Percentiles rank a stretch among this genome's conserved stretches.
These are phyloP conservation scores for Hexactinellida sp. DNA, from an alignment of 37 sponge, comb jelly and placozoan genomes.

Conservation along the genomic window DNA sequence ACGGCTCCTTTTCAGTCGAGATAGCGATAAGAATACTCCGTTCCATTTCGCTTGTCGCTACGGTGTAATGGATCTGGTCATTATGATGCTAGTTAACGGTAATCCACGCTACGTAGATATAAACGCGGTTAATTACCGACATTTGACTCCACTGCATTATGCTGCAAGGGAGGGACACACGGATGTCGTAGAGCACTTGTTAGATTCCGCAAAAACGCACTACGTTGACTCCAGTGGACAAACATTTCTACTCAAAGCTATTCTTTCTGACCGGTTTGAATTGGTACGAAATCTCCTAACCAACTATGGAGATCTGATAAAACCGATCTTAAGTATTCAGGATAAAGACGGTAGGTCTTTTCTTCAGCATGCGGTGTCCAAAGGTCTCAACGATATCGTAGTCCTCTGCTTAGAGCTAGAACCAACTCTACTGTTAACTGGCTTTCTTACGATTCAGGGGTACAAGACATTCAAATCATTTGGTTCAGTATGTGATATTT, in stretches of 20 bases:
- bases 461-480: background rate
- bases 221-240: background rate
- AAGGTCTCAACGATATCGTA: background rate
- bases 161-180: background rate
- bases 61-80: background rate
- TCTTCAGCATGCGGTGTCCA: background rate
- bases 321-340: background rate
- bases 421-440: background rate
- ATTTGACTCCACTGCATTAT: background rate
- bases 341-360: background rate
- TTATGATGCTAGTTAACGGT: background rate
- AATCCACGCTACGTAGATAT: background rate
- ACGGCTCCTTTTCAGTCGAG: background rate
- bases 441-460: background rate
- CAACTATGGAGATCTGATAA: background rate
- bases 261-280: background rate
- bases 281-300: background rate
- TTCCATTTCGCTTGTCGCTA: conserved; percentile 4
- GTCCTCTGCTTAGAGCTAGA: background rate
- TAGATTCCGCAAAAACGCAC: background rate
- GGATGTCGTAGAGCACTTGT: background rate
- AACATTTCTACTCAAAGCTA: background rate
- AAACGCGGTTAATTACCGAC: background rate
- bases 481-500: background rate
- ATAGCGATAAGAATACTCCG: background rate